Percentiles rank a stretch among this genome's conserved stretches.
Evolutionary conservation across 2,888 invertebrate genomes (phyloP).

Genomic region (Lycocerus yunnanus): DNA sequence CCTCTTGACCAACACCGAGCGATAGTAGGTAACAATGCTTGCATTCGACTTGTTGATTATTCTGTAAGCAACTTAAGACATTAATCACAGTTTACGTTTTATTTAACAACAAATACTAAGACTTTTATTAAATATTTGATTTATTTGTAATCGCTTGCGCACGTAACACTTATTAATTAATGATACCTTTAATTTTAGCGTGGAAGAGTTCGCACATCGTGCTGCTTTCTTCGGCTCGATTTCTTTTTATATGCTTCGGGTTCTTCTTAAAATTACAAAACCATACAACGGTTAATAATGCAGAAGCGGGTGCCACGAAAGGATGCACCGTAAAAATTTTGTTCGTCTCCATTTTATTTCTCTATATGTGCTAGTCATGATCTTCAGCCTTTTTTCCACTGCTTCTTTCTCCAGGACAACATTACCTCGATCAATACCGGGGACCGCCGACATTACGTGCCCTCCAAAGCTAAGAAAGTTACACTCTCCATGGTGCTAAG

Average conservation of each 20-base stretch:
- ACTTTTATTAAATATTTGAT: not conserved
- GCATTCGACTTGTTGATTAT: constrained; percentile 4
- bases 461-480: too few species aligned
- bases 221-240: not conserved
- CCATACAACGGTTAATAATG: not conserved
- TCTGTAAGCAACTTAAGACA: not conserved
- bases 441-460: too few species aligned
- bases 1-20: constrained; percentile 15
- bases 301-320: not conserved
- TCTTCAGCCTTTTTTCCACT: too few species aligned
- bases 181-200: not conserved
- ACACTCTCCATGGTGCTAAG: too few species aligned
- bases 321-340: too few species aligned
- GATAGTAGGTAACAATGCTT: constrained; percentile 7
- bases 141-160: not conserved
- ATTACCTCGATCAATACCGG: too few species aligned
- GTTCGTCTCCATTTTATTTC: too few species aligned
- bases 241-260: not conserved
- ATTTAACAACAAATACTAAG: not conserved
- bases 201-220: not conserved
- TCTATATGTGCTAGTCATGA: too few species aligned
- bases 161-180: not conserved
- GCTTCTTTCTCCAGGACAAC: too few species aligned
- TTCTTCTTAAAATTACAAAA: not conserved
- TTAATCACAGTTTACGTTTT: not conserved